Evolutionary conservation across 2,113 vertebrate species (phyloP).

Genomic region (Tylochromis polylepis): DNA sequence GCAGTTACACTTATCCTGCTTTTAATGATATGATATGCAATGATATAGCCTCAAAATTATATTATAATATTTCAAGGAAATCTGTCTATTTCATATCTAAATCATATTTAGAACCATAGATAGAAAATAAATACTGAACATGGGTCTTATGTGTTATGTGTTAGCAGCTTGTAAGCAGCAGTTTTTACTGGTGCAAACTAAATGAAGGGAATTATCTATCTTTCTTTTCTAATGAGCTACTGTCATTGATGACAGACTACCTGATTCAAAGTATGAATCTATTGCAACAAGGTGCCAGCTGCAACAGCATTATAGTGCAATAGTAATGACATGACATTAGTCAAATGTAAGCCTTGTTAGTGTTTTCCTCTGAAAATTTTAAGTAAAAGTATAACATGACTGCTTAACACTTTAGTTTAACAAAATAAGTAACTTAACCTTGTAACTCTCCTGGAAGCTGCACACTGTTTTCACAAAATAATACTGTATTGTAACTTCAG

Average conservation of each 20-base stretch:
- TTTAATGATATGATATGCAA: not conserved
- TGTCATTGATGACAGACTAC: not conserved
- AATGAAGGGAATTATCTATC: not conserved
- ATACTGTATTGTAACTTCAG: not conserved
- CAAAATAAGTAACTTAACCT: not conserved
- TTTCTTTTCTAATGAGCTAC: not conserved
- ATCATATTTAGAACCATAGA: not conserved
- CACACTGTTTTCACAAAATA: not conserved
- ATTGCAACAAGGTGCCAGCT: not conserved
- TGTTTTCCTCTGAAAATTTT: not conserved
- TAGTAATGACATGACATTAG: not conserved
- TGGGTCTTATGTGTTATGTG: not conserved
- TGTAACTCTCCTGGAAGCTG: accelerated
- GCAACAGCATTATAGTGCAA: not conserved
- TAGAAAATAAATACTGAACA: not conserved
- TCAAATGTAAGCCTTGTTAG: not conserved
- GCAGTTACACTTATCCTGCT: not conserved
- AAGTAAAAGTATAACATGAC: not conserved
- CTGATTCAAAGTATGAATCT: not conserved
- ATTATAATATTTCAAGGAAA: not conserved
- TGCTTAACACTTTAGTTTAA: not conserved
- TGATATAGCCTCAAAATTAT: not conserved
- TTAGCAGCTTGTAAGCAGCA: not conserved
- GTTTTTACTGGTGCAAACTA: not conserved
- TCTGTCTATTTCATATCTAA: not conserved